Evolutionary conservation across 2,113 vertebrate species (phyloP), one percentile per base, ranked within the genome.

Genomic region (Astur gentilis): DNA sequence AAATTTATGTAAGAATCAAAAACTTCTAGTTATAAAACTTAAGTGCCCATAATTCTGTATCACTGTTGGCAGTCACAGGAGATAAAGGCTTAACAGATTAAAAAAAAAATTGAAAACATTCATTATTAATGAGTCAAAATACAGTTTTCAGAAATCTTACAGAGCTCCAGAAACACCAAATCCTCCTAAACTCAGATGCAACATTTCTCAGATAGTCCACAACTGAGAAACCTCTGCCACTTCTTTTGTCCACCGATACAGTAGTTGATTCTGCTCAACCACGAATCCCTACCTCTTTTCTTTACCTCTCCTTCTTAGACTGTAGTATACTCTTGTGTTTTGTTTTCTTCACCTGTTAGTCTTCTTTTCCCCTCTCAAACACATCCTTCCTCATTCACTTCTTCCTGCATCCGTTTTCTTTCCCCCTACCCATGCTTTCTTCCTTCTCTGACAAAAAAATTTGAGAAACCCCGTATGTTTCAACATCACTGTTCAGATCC

Each of bases 161-260:
- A 3, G 44, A 90, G 22, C 12, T 84, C 42, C 44, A 78, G 34
- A 20, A 86, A 78, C 42, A 42, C 8, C 15, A 42, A 73, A 75
- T 40, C 29, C 29, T 71, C 38, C 40, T 62, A 22, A 91, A 82
- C 8, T 70, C 55, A 86, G 27, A 49, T 10, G 31, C 12, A 91
- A 40, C 2, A 4, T 67, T 78, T 50, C 60, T 84, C 45, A 82
- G 34, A 50, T 1, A 69, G 23, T 45, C 44, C n/a, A 77, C 83
- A 64, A 76, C 13, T 10, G 19, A 75, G 65, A 81, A 90, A 72
- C 1, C 13, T 75, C 32, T 44, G 23, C 16, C 36, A 38, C n/a
- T 44, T 82, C n/a, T 81, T 73, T 38, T 61, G 49, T 25, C 25
- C 38, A 32, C 57, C 45, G 38, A 54, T 0, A 12, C 0, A 0